These are phyloP conservation scores for Falcaria lacertinaria DNA, from an alignment of 2,888 invertebrate species.

Conservation along the genomic window DNA sequence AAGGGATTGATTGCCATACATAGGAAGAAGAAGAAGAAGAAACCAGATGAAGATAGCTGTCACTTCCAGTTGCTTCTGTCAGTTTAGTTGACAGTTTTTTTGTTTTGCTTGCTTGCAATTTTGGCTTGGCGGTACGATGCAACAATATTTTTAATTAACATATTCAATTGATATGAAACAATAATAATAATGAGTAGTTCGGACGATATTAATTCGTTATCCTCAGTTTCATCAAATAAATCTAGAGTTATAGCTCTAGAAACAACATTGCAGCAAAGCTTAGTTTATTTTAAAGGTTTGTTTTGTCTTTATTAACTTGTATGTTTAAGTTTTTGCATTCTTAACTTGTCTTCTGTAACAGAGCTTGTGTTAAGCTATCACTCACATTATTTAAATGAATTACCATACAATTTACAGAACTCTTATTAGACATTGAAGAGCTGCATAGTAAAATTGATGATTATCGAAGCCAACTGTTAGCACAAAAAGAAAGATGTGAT, in stretches of 20 bases:
- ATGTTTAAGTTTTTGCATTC: not conserved
- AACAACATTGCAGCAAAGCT: conserved; percentile 39
- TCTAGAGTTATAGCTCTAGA: conserved; percentile 44
- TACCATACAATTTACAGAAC: conserved; percentile 38
- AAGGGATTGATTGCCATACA: too few relatives aligned
- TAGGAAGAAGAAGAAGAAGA: too few relatives aligned
- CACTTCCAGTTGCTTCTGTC: too few relatives aligned
- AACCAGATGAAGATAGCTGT: too few relatives aligned
- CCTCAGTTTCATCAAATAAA: conserved; percentile 25
- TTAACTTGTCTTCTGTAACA: not conserved
- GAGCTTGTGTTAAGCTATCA: too few relatives aligned
- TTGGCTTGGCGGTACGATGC: too few relatives aligned
- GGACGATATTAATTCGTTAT: conserved; percentile 12
- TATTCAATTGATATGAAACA: too few relatives aligned
- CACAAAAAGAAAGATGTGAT: conserved; percentile 46
- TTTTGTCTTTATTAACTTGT: not conserved
- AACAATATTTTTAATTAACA: too few relatives aligned
- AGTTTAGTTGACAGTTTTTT: too few relatives aligned
- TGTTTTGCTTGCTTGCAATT: too few relatives aligned
- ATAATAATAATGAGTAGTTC: conserved; percentile 13
- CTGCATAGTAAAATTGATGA: conserved; percentile 38
- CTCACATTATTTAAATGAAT: too few relatives aligned
- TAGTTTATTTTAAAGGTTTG: conserved; percentile 48
- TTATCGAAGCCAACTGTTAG: conserved; percentile 34
- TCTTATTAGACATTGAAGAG: conserved; percentile 45